Evolutionary conservation across 1,140 invertebrate genomes (phyloP).

Genomic region (Heliconius hewitsoni): DNA sequence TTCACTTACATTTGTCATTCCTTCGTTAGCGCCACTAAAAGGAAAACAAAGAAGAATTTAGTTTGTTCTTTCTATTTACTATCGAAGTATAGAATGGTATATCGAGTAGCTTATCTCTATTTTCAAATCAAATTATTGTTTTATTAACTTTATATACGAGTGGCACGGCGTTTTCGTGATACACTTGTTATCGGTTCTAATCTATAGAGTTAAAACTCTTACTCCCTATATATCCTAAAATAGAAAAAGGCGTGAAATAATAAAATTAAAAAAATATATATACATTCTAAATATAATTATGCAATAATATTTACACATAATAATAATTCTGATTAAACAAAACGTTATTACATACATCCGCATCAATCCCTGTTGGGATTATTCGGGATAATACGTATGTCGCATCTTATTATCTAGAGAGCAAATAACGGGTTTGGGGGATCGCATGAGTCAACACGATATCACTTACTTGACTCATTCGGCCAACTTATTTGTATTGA

Average conservation of each 20-base stretch:
- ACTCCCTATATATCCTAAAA: no score
- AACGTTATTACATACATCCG: neutral
- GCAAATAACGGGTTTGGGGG: constrained; percentile 66
- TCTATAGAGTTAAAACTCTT: no score
- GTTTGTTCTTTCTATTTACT: neutral
- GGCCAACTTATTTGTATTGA: constrained; percentile 2
- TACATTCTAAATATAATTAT: neutral
- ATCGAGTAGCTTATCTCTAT: no score
- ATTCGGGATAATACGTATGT: constrained; percentile 76
- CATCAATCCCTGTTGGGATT: constrained; percentile 47
- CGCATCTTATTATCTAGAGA: constrained; percentile 77
- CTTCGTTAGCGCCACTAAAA: constrained; percentile 9
- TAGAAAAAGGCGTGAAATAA: no score
- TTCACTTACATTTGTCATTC: constrained; percentile 8
- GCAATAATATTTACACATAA: neutral
- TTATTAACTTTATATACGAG: no score
- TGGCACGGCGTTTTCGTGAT: no score
- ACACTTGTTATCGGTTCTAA: no score
- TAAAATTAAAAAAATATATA: no score
- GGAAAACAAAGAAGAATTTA: constrained; percentile 20
- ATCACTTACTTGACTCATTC: constrained; percentile 61
- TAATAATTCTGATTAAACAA: neutral
- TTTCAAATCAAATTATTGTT: no score
- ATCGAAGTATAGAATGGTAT: neutral
- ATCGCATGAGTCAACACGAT: constrained; percentile 68